Percentiles rank a stretch among this genome's conserved stretches.
These are phyloP conservation scores for Porites cylindrica DNA, from an alignment of 92 coral and sea anemone genomes.

Conservation along the genomic window DNA sequence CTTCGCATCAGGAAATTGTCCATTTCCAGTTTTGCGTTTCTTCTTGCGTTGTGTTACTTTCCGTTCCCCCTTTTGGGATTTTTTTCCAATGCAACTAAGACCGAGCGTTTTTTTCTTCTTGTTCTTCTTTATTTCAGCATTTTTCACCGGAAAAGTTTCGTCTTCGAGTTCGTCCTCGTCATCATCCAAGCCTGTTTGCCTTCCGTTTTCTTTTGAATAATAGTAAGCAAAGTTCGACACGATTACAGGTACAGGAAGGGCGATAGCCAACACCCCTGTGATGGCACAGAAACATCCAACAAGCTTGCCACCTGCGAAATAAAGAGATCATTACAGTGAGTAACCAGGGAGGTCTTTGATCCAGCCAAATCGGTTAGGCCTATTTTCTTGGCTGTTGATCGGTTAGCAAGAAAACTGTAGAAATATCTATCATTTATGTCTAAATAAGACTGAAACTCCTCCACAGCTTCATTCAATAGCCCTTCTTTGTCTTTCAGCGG, in stretches of 20 bases:
- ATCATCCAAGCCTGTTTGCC: constrained; percentile 53
- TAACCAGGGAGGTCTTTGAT: neutral
- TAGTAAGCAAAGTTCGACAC: constrained; percentile 93
- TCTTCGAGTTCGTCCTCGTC: constrained; percentile 52
- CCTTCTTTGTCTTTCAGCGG: too few species aligned
- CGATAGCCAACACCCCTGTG: constrained; percentile 87
- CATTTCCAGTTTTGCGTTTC: constrained; percentile 22
- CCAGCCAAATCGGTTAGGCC: too few species aligned
- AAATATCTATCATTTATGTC: too few species aligned
- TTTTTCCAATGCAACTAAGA: neutral
- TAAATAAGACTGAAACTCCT: too few species aligned
- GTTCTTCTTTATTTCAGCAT: neutral
- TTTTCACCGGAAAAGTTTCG: constrained; percentile 11
- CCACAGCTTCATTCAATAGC: too few species aligned
- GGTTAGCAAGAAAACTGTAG: too few species aligned
- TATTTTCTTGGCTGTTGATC: too few species aligned
- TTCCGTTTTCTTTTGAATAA: constrained; percentile 84
- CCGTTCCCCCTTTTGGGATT: neutral
- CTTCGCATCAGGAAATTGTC: constrained; percentile 9
- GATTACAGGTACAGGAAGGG: constrained; percentile 91
- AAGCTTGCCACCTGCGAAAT: constrained; percentile 78
- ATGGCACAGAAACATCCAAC: constrained; percentile 95
- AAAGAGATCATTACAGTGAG: neutral
- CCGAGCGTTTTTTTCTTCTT: neutral
- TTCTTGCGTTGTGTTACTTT: constrained; percentile 5